Percentiles rank a stretch among this genome's conserved stretches.
These are phyloP conservation scores for Zaprionus africanus DNA, from an alignment of 1,140 invertebrate species.

Conservation along the genomic window DNA sequence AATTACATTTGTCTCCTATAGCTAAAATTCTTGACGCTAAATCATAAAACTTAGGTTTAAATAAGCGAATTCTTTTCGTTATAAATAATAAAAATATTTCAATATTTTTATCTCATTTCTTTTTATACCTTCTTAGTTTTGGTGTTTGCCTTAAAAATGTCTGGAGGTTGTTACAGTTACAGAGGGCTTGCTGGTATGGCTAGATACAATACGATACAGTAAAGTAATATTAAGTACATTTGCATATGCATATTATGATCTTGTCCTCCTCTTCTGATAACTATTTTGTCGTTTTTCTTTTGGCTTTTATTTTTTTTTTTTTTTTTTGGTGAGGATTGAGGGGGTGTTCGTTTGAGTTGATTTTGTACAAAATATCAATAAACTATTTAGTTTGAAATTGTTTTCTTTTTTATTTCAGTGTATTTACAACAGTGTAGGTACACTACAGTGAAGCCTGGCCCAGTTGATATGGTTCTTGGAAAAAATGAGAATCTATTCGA, in stretches of 20 bases:
- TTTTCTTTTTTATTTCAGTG: constrained; percentile 25
- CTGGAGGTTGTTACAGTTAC: constrained; percentile 32
- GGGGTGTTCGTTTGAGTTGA: constrained; percentile 4
- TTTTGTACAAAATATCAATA: constrained; percentile 60
- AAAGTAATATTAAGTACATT: constrained; percentile 30
- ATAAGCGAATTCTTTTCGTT: constrained; percentile 72
- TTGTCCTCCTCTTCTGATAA: constrained; percentile 18
- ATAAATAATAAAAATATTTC: constrained; percentile 53
- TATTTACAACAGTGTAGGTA: constrained; percentile 47
- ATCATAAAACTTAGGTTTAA: constrained; percentile 68
- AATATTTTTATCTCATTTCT: constrained; percentile 22
- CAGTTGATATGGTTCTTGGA: constrained; percentile 35
- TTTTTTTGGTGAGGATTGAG: background rate
- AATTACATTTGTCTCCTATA: constrained; percentile 13
- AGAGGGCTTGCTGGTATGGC: constrained; percentile 36
- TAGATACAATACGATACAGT: constrained; percentile 36
- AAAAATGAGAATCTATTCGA: constrained; percentile 10
- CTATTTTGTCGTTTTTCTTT: constrained; percentile 2
- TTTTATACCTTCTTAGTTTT: constrained; percentile 33
- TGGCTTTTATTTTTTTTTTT: background rate
- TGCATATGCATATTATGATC: constrained; percentile 10
- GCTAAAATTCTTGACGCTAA: constrained; percentile 53
- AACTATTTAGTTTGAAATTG: constrained; percentile 29
- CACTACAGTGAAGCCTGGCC: constrained; percentile 39
- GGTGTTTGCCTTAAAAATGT: constrained; percentile 40